Percentiles rank a stretch among this genome's conserved stretches.
phyloP scores from a whole-genome alignment of 1,140 invertebrate genomes.

The Oryctes rhinoceros region DNA sequence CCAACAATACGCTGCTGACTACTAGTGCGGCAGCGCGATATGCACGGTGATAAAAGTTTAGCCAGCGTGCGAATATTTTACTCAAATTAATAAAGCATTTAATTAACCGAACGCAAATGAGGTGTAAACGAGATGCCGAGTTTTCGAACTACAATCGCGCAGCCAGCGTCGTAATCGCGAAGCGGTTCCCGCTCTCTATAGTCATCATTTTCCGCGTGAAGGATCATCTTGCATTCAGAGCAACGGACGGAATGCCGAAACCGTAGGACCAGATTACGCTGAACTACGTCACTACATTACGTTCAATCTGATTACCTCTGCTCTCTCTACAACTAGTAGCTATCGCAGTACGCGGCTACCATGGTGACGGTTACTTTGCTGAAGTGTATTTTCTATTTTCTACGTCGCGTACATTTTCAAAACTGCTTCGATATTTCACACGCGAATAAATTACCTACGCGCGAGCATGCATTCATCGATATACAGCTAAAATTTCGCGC shows the following conservation, averaged over 20 bases:
- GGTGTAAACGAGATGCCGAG: slow-evolving; percentile 30
- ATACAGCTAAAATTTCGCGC: background rate
- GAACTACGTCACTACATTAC: slow-evolving; percentile 21
- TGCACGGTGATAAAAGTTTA: slow-evolving; percentile 12
- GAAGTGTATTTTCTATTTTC: slow-evolving; percentile 1
- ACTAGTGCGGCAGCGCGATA: background rate
- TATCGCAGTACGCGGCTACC: background rate
- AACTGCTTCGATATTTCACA: background rate
- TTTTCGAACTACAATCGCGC: slow-evolving; percentile 9
- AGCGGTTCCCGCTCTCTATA: slow-evolving; percentile 9
- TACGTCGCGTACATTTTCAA: background rate
- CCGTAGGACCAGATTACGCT: slow-evolving; percentile 21
- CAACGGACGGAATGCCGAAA: background rate
- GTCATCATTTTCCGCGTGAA: slow-evolving; percentile 32
- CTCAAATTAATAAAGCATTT: slow-evolving; percentile 34
- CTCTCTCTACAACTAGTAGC: background rate
- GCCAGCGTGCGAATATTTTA: slow-evolving; percentile 11
- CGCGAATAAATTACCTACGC: slow-evolving; percentile 18
- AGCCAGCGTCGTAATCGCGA: background rate
- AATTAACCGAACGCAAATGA: slow-evolving; percentile 23
- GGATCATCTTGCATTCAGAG: slow-evolving; percentile 32
- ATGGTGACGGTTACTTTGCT: background rate
- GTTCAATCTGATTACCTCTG: slow-evolving; percentile 6
- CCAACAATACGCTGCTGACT: slow-evolving; percentile 19
- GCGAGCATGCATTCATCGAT: background rate